A percentile compares a stretch with the other conserved stretches of the same genome.
These are phyloP conservation scores for Drosophila nigricruria DNA, from an alignment of 2,888 invertebrate genomes.

Conservation along the genomic window DNA sequence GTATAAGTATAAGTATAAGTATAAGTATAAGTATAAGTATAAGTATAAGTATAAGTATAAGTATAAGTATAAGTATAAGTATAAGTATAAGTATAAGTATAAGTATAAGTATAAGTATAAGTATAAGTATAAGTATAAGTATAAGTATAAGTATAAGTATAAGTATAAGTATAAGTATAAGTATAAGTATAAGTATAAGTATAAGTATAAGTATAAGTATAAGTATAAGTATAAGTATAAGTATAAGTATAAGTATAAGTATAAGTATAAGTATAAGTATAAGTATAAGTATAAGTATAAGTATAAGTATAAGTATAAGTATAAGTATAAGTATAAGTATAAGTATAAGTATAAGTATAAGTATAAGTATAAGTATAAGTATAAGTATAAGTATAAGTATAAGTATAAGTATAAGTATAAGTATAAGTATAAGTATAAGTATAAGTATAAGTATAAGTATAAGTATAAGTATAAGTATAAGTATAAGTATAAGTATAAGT, in stretches of 20 bases:
- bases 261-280: conserved; percentile 8
- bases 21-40: conserved; percentile 11
- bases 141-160: conserved; percentile 3
- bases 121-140: conserved; percentile 6
- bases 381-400: conserved; percentile 6
- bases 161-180: conserved; percentile 6
- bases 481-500: conserved; percentile 4
- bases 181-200: conserved; percentile 6
- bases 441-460: conserved; percentile 6
- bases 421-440: conserved; percentile 11
- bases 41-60: conserved; percentile 9
- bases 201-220: conserved; percentile 2
- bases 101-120: conserved; percentile 5
- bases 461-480: conserved; percentile 1
- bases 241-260: conserved; percentile 2
- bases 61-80: conserved; percentile 9
- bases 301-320: conserved; percentile 9
- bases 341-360: conserved; percentile 9
- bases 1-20: conserved; percentile 10
- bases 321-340: conserved; percentile 6
- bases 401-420: conserved; percentile 10
- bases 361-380: conserved; percentile 9
- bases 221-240: conserved; percentile 1
- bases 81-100: conserved; percentile 7
- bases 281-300: conserved; percentile 7